These are phyloP conservation scores for Torymus texanus DNA, from an alignment of 2,888 invertebrate species.

Conservation along the genomic window DNA sequence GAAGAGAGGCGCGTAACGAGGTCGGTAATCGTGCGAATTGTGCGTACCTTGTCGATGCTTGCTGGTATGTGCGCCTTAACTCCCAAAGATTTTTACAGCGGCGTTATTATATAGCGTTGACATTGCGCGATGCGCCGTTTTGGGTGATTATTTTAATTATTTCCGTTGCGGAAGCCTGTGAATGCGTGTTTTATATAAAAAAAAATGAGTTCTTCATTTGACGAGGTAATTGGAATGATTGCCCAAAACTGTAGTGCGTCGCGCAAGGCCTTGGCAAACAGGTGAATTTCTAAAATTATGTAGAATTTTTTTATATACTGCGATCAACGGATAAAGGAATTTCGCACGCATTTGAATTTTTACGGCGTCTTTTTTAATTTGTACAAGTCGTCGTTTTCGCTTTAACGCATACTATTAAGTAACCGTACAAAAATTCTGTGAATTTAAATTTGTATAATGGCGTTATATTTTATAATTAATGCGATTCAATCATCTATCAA, in stretches of 20 bases:
- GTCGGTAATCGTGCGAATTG: conserved; percentile 20
- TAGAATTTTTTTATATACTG: background rate
- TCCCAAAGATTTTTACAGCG: background rate
- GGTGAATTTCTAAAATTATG: conserved; percentile 11
- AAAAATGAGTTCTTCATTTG: conserved; percentile 10
- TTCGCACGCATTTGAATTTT: too few relatives aligned
- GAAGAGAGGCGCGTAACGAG: too few relatives aligned
- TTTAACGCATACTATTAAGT: too few relatives aligned
- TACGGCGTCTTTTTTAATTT: too few relatives aligned
- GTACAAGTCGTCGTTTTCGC: too few relatives aligned
- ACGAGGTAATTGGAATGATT: conserved; percentile 33
- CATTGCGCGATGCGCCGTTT: background rate
- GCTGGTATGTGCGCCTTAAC: background rate
- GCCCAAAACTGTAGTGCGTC: background rate
- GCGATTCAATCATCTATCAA: background rate
- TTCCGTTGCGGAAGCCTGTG: background rate
- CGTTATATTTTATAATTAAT: background rate
- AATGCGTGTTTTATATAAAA: background rate
- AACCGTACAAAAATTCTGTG: too few relatives aligned
- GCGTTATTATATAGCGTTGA: background rate
- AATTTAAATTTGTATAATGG: background rate
- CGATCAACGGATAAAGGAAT: too few relatives aligned
- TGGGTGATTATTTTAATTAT: conserved; percentile 35
- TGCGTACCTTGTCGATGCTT: background rate
- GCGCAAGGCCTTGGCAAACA: background rate